Percentiles rank a stretch among this genome's conserved stretches.
Evolutionary conservation across 2,113 vertebrate species (phyloP).

Genomic region (Columba livia): DNA sequence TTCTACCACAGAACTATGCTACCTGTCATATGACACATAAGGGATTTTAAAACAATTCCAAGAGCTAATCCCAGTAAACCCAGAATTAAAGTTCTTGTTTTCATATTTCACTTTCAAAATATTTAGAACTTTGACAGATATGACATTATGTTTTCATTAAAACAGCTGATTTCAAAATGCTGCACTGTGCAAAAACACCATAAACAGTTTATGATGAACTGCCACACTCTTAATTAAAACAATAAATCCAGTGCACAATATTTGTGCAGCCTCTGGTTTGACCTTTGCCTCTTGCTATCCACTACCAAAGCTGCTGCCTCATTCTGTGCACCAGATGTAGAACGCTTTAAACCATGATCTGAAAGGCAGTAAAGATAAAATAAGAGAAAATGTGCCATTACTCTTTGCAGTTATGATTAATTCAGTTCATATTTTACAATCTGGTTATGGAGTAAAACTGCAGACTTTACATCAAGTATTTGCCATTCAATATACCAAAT

Average conservation of each 20-base stretch:
- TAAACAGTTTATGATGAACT: slow-evolving; percentile 95
- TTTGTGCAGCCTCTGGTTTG: slow-evolving; percentile 85
- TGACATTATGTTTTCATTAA: slow-evolving; percentile 88
- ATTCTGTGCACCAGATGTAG: slow-evolving; percentile 78
- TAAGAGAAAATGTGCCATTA: slow-evolving; percentile 84
- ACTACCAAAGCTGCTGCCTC: slow-evolving; percentile 78
- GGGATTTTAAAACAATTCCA: slow-evolving; percentile 82
- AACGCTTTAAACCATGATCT: slow-evolving; percentile 83
- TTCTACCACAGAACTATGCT: slow-evolving; percentile 44
- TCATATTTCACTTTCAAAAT: slow-evolving; percentile 87
- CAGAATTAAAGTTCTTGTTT: slow-evolving; percentile 85
- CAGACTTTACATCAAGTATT: slow-evolving; percentile 84
- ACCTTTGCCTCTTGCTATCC: slow-evolving; percentile 87
- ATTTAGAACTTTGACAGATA: slow-evolving; percentile 91
- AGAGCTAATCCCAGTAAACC: slow-evolving; percentile 82
- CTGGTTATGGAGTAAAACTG: slow-evolving; percentile 86
- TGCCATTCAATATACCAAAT: slow-evolving; percentile 80
- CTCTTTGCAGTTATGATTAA: slow-evolving; percentile 88
- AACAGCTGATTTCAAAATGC: slow-evolving; percentile 88
- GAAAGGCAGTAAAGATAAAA: slow-evolving; percentile 88
- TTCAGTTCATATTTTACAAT: slow-evolving; percentile 92
- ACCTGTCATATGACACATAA: slow-evolving; percentile 74
- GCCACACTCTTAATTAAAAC: slow-evolving; percentile 92
- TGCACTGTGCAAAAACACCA: slow-evolving; percentile 86
- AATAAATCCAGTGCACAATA: slow-evolving; percentile 89